phyloP scores from a whole-genome alignment of 2,113 vertebrate species.

The Dromas ardeola region DNA sequence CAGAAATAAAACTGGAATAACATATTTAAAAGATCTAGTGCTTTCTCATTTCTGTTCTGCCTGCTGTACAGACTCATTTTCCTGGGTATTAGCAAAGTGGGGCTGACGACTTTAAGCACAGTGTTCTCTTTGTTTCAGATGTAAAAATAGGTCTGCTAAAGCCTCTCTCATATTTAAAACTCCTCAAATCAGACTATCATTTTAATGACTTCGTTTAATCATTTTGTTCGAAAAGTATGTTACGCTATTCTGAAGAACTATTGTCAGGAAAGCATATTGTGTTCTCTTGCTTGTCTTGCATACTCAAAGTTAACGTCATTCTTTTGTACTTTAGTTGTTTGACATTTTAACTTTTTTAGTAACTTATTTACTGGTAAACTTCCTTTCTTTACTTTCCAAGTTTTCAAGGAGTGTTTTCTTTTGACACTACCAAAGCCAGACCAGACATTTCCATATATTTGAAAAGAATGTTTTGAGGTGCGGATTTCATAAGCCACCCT shows the following conservation, averaged over 20 bases:
- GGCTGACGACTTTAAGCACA: neutral
- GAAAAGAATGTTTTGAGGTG: neutral
- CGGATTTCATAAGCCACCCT: neutral
- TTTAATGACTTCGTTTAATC: neutral
- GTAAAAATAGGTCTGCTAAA: neutral
- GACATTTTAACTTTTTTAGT: neutral
- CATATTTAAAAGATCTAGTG: neutral
- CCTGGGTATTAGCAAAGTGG: neutral
- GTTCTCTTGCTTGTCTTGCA: neutral
- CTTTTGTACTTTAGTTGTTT: neutral
- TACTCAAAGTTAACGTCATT: neutral
- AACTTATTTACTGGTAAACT: neutral
- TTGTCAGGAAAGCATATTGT: neutral
- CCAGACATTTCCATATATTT: neutral
- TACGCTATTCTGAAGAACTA: neutral
- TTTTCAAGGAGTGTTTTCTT: neutral
- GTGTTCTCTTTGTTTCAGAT: neutral
- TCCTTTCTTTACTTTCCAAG: neutral
- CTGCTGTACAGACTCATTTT: neutral
- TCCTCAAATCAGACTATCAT: neutral
- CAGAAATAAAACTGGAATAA: conserved; percentile 61
- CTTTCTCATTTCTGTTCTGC: neutral
- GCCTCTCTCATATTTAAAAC: neutral
- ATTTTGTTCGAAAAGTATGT: conserved; percentile 1
- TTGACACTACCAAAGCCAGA: neutral